Evolutionary conservation across 2,888 invertebrate species (phyloP).

Genomic region (Galerucella calmariensis): DNA sequence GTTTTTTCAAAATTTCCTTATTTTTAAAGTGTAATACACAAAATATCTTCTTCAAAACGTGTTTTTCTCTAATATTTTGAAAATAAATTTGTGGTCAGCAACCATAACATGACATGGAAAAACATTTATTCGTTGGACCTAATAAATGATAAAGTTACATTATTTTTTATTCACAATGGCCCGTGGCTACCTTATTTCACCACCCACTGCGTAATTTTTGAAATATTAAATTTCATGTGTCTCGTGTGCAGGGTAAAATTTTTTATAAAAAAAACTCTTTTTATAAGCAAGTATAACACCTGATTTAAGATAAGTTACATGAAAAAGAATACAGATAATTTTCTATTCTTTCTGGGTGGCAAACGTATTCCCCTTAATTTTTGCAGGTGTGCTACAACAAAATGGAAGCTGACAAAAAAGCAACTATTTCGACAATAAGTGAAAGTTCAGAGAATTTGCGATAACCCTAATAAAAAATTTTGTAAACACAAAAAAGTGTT

Average conservation of each 20-base stretch:
- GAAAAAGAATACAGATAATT: background rate
- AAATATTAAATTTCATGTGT: conserved; percentile 3
- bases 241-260: conserved; percentile 10
- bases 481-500: too few relatives aligned
- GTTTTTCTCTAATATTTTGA: too few relatives aligned
- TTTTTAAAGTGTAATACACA: too few relatives aligned
- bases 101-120: background rate
- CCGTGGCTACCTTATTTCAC: background rate
- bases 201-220: conserved; percentile 4
- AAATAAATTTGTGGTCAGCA: too few relatives aligned
- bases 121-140: background rate
- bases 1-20: too few relatives aligned
- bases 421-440: too few relatives aligned
- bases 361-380: background rate
- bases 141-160: background rate
- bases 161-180: background rate
- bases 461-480: too few relatives aligned
- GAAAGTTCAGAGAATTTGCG: too few relatives aligned
- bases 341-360: background rate
- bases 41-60: too few relatives aligned
- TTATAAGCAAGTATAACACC: background rate
- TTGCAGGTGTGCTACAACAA: too few relatives aligned
- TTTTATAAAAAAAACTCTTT: background rate
- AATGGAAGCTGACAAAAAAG: too few relatives aligned
- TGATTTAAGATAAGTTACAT: background rate